Conservation (phyloP, 2,113 vertebrate species). For the Tretioscincus oriximinensis region DNA sequence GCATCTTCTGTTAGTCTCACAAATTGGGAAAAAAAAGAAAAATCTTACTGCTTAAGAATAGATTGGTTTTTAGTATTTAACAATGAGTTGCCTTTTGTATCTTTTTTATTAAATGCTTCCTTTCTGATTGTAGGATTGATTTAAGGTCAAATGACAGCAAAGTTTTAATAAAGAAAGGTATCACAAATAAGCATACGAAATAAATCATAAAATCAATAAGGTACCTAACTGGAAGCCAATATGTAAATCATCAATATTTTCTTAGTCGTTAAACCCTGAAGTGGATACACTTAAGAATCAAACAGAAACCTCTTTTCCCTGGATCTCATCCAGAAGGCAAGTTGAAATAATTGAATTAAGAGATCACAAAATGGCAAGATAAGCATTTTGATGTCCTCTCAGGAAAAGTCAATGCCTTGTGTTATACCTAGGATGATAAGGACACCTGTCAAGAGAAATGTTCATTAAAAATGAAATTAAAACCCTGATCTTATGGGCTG, state of each 20-base stretch:
- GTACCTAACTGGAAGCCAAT: not conserved
- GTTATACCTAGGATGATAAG: not conserved
- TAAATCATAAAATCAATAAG: constrained; percentile 10
- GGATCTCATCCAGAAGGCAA: constrained; percentile 16
- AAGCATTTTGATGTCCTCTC: constrained; percentile 19
- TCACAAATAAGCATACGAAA: not conserved
- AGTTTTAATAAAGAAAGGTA: not conserved
- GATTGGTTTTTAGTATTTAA: not conserved
- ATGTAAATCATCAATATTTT: not conserved
- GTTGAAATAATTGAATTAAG: not conserved
- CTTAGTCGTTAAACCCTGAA: constrained; percentile 3
- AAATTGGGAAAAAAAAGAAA: no score
- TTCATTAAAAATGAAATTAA: not conserved
- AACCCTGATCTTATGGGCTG: not conserved
- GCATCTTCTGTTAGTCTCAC: no score
- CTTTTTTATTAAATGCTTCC: not conserved
- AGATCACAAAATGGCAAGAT: not conserved
- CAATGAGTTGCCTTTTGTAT: not conserved
- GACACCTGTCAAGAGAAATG: not conserved
- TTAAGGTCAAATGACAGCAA: not conserved
- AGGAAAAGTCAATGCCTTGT: not conserved
- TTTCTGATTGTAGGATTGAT: not conserved
- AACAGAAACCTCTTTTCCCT: not conserved
- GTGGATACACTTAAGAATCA: not conserved
- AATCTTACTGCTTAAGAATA: not conserved